Conservation (phyloP, 2,113 vertebrate genomes). For the Tachysurus fulvidraco region DNA sequence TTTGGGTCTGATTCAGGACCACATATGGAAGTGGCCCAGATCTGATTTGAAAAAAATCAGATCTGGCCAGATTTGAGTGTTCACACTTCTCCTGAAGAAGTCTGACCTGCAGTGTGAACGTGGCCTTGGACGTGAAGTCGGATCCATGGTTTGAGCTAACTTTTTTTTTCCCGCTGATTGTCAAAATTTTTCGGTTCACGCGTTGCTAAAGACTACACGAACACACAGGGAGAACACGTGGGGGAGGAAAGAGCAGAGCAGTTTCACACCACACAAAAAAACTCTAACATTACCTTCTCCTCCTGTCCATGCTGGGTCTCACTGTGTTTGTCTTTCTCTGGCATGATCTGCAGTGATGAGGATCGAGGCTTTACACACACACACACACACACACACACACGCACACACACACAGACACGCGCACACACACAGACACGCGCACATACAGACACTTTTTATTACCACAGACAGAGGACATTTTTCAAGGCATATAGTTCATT, state of each 20-base stretch:
- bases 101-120: no score
- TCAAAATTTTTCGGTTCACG: background rate
- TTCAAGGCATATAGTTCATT: background rate
- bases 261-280: background rate
- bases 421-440: no score
- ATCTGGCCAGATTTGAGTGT: no score
- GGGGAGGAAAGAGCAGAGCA: background rate
- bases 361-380: slow-evolving; percentile 52
- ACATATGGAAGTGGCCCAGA: no score
- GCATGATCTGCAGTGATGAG: slow-evolving; percentile 51
- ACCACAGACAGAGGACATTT: background rate
- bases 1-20: no score
- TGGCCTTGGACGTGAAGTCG: background rate
- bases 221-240: background rate
- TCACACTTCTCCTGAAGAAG: no score
- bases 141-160: background rate
- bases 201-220: background rate
- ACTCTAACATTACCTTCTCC: slow-evolving; percentile 30
- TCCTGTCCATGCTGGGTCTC: slow-evolving; percentile 39
- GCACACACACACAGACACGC: background rate
- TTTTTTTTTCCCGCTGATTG: background rate
- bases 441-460: background rate
- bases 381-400: slow-evolving; percentile 30
- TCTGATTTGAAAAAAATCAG: no score
- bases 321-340: slow-evolving; percentile 39